Base-by-base conservation (phyloP, 2,888 invertebrate species). In the Colletes collaris region DNA sequence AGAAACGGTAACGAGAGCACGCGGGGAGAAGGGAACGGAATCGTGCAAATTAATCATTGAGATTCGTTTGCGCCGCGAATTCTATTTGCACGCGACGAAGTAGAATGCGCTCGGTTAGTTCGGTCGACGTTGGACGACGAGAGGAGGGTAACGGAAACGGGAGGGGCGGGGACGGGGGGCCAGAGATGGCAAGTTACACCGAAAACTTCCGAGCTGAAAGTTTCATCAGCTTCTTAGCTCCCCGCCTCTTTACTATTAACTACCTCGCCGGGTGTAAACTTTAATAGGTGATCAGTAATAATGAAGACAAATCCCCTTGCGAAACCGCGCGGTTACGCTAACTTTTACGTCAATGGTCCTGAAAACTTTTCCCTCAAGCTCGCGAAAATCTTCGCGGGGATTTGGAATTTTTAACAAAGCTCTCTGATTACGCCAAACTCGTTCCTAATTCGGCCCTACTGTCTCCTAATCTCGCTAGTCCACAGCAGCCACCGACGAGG, bases 211-310 rank as follows among this genome's bases (percentile, higher is more conserved):
- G 52, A 11, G 44, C 67, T 76, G 63, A 84, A 83, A 85, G 55
- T 81, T 83, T 71, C 81, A 77, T 81, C 75, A 52, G 73, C 59
- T 76, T 72, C 64, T 83, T 81, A 62, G 60, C 55, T 44, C 50
- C 37, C 44, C 19, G 27, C 55, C 68, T 67, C 76, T 80, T 83
- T 79, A 65, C 77, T 78, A 81, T 84, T 84, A 84, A 83, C 60
- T 65, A 71, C 59, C 74, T 59, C 74, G 65, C 56, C 72, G 66
- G 72, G 62, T 68, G 84, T 79, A 76, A 84, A 86, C 74, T 86
- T 82, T 77, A 77, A 75, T 79, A 78, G 79, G 84, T 76, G 80
- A 84, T 84, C 81, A 84, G 80, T 79, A 78, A 79, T 82, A 86
- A 86, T 80, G 81, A 81, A 83, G 79, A 79, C 79, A 75, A 86